These are phyloP conservation scores for Peucedramus taeniatus DNA, from an alignment of 2,113 vertebrate species.

Conservation along the genomic window DNA sequence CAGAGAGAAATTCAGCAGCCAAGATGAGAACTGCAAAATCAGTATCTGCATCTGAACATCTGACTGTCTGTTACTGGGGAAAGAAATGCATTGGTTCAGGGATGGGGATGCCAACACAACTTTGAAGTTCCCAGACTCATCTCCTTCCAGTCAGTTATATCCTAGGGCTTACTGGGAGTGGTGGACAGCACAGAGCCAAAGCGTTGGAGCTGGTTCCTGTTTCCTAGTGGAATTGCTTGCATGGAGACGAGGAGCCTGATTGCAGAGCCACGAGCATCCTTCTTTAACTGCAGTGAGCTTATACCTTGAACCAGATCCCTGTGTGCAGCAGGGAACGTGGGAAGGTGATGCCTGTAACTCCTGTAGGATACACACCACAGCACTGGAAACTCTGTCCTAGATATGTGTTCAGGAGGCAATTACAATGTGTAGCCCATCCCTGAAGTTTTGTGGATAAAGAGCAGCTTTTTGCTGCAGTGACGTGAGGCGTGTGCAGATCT, in stretches of 20 bases:
- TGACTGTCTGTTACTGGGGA: neutral
- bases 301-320: neutral
- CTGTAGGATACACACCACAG: neutral
- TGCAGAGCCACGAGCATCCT: neutral
- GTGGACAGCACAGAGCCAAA: neutral
- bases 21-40: neutral
- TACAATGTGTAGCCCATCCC: neutral
- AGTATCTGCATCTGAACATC: neutral
- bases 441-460: neutral
- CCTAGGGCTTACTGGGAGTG: neutral
- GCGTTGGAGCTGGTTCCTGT: neutral
- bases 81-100: neutral
- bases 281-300: neutral
- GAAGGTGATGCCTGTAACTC: neutral
- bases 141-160: neutral
- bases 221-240: neutral
- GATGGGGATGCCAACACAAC: accelerated
- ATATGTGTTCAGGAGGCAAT: neutral
- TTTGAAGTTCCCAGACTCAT: neutral
- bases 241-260: neutral
- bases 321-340: accelerated
- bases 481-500: neutral
- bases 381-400: neutral
- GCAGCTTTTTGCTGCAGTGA: neutral
- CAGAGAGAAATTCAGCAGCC: neutral